phyloP scores from a whole-genome alignment of 2,797 vertebrate genomes.

The Lepidocolaptes lacrymiger region DNA sequence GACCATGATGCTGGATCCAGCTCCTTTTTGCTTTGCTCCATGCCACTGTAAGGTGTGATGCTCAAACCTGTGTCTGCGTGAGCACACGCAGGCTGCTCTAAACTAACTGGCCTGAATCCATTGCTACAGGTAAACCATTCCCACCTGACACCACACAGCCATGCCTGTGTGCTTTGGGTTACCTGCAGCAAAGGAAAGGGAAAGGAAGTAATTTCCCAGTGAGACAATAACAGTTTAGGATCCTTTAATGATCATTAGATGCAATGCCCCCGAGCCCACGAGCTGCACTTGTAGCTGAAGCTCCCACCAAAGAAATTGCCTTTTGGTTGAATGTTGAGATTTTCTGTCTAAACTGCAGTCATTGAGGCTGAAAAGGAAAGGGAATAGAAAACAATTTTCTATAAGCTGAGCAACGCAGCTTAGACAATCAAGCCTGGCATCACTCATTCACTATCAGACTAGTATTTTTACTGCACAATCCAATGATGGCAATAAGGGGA shows the following conservation, averaged over 20 bases:
- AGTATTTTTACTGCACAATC: background rate
- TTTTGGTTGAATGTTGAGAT: background rate
- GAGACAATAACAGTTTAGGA: background rate
- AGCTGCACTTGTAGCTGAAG: rapidly evolving
- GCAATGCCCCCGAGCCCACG: background rate
- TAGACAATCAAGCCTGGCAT: background rate
- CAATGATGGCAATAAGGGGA: background rate
- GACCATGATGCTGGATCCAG: rapidly evolving
- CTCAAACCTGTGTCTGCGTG: background rate
- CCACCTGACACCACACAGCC: background rate
- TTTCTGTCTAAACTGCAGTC: background rate
- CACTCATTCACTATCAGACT: background rate
- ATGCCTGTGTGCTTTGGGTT: background rate
- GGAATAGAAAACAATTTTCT: background rate
- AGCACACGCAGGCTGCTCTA: background rate
- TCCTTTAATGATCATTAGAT: background rate
- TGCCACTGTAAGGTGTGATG: background rate
- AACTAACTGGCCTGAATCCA: background rate
- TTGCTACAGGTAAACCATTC: background rate
- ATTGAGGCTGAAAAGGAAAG: background rate
- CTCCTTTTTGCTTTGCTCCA: background rate
- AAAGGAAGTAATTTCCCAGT: background rate
- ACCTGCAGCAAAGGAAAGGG: background rate
- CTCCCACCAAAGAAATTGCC: background rate
- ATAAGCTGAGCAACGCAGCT: background rate